These are phyloP conservation scores for Menura novaehollandiae DNA, from an alignment of 2,113 vertebrate species.

Conservation along the genomic window DNA sequence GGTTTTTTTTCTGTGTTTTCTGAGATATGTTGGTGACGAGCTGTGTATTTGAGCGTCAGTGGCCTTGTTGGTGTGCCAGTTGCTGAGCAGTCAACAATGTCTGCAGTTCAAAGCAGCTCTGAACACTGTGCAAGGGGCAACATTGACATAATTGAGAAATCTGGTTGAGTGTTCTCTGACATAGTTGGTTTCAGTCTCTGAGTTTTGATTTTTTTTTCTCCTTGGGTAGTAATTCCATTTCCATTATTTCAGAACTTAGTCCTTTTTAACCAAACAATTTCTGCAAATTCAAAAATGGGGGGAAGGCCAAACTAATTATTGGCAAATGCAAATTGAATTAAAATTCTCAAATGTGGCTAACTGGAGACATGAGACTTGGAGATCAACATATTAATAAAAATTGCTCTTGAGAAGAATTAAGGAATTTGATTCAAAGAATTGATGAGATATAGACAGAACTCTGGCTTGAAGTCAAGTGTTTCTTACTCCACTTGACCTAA, in stretches of 20 bases:
- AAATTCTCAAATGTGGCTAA: not conserved
- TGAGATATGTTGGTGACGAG: not conserved
- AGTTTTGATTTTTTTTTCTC: not conserved
- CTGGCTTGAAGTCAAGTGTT: not conserved
- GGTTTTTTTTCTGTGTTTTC: not conserved
- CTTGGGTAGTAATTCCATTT: not conserved
- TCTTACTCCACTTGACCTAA: not conserved
- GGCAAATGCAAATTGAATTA: not conserved
- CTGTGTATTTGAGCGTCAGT: not conserved
- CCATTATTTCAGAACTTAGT: not conserved
- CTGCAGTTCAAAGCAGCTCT: not conserved
- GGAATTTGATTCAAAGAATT: not conserved
- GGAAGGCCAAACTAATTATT: not conserved
- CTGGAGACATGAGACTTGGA: not conserved
- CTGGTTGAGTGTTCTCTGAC: not conserved
- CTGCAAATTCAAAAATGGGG: not conserved
- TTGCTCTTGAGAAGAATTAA: not conserved
- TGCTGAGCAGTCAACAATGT: not conserved
- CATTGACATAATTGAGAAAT: not conserved
- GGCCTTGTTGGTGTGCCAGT: not conserved
- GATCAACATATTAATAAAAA: not conserved
- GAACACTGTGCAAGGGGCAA: not conserved
- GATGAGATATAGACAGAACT: not conserved
- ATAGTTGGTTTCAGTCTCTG: not conserved
- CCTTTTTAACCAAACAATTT: not conserved